These are phyloP conservation scores for Agrotis exclamationis DNA, from an alignment of 2,888 invertebrate genomes.

Conservation along the genomic window DNA sequence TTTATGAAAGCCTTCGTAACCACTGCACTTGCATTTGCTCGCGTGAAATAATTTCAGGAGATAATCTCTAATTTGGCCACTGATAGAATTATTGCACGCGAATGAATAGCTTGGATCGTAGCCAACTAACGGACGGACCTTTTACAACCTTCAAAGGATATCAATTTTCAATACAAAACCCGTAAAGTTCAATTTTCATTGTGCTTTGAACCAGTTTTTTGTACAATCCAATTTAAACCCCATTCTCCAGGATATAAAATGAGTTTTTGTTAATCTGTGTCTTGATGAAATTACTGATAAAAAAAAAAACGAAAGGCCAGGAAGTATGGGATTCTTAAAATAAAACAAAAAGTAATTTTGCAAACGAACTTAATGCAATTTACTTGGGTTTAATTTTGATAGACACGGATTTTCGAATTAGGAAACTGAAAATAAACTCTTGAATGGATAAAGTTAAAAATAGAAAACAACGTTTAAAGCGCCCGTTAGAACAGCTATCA, in stretches of 20 bases:
- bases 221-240: conserved; percentile 56
- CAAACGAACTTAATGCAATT: conserved; percentile 60
- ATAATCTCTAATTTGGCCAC: conserved; percentile 78
- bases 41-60: conserved; percentile 73
- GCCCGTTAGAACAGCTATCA: too few relatives aligned
- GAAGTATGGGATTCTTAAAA: conserved; percentile 53
- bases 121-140: conserved; percentile 69
- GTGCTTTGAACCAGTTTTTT: conserved; percentile 51
- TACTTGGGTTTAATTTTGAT: conserved; percentile 54
- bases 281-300: conserved; percentile 43
- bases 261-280: conserved; percentile 25
- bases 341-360: conserved; percentile 44
- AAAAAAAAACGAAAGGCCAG: conserved; percentile 47
- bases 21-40: conserved; percentile 50
- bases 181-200: conserved; percentile 67
- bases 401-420: conserved; percentile 34
- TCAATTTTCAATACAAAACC: conserved; percentile 66
- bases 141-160: conserved; percentile 64
- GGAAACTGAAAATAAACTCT: background rate
- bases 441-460: background rate
- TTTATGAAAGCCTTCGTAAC: conserved; percentile 43
- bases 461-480: background rate
- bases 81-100: conserved; percentile 82
- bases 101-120: conserved; percentile 77
- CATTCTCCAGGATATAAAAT: conserved; percentile 29